Conservation (phyloP, 2,797 vertebrate species). For the Epinephelus coioides region DNA sequence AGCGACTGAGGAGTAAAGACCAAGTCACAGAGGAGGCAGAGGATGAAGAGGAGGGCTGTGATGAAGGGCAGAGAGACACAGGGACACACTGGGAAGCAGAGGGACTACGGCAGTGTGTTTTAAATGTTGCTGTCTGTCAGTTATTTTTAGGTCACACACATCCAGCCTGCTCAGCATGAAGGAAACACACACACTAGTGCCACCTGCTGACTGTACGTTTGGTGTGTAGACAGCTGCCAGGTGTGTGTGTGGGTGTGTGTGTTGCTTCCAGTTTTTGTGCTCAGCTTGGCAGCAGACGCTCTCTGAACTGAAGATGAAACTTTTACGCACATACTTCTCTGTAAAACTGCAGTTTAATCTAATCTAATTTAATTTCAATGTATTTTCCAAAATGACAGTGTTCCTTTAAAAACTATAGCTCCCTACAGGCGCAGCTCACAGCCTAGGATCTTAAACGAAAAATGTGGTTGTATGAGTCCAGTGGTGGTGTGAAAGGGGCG, state of each 20-base stretch:
- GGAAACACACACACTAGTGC: slow-evolving; percentile 59
- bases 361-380: too few relatives aligned
- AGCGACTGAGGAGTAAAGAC: not conserved
- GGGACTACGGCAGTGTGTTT: slow-evolving; percentile 16
- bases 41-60: not conserved
- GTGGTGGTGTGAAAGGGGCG: too few relatives aligned
- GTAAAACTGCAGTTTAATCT: not conserved
- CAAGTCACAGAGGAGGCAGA: not conserved
- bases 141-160: slow-evolving; percentile 74
- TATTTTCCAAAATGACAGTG: not conserved
- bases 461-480: too few relatives aligned
- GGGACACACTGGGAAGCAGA: not conserved
- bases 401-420: not conserved
- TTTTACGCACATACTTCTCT: not conserved
- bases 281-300: not conserved
- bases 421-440: too few relatives aligned
- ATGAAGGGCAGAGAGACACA: not conserved
- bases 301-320: too few relatives aligned
- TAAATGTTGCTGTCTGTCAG: slow-evolving; percentile 46
- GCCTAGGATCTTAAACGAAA: too few relatives aligned
- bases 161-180: slow-evolving; percentile 59
- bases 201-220: slow-evolving; percentile 66
- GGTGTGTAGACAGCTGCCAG: slow-evolving; percentile 56
- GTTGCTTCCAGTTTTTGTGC: not conserved
- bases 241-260: slow-evolving; percentile 37